Percentiles rank a stretch among this genome's conserved stretches.
Evolutionary conservation across 2,888 invertebrate species (phyloP).

Genomic region (Trichogramma evanescens): DNA sequence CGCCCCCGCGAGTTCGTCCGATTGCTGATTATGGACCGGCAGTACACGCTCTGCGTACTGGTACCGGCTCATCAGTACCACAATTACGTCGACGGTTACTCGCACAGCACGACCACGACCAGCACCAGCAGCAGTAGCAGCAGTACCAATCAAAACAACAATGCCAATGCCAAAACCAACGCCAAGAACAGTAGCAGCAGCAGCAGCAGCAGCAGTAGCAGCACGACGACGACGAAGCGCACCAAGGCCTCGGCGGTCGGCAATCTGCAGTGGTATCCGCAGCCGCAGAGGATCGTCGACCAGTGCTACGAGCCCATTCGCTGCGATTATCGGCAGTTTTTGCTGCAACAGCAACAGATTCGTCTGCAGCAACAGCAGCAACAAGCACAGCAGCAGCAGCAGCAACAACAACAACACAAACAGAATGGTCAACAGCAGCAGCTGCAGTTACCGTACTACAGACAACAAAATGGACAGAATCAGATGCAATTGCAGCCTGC

Average conservation of each 20-base stretch:
- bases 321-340: conserved; percentile 19
- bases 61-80: conserved; percentile 46
- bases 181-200: not conserved
- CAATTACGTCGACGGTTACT: conserved; percentile 40
- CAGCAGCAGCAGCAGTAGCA: conserved; percentile 6
- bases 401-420: conserved; percentile 12
- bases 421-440: conserved; percentile 22
- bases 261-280: too few species aligned
- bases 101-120: conserved; percentile 30
- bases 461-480: conserved; percentile 15
- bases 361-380: conserved; percentile 17
- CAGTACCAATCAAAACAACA: conserved; percentile 20
- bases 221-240: conserved; percentile 17
- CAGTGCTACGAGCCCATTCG: conserved; percentile 4
- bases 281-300: not conserved
- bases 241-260: conserved; percentile 13
- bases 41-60: conserved; percentile 46
- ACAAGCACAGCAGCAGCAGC: conserved; percentile 11
- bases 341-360: conserved; percentile 22
- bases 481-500: conserved; percentile 14
- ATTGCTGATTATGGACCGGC: conserved; percentile 44
- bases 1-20: conserved; percentile 19
- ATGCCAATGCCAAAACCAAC: conserved; percentile 16
- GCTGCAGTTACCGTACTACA: conserved; percentile 15
- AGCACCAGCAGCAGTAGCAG: conserved; percentile 22